These are phyloP conservation scores for Redunca redunca DNA, from an alignment of 2,113 vertebrate species.

Conservation along the genomic window DNA sequence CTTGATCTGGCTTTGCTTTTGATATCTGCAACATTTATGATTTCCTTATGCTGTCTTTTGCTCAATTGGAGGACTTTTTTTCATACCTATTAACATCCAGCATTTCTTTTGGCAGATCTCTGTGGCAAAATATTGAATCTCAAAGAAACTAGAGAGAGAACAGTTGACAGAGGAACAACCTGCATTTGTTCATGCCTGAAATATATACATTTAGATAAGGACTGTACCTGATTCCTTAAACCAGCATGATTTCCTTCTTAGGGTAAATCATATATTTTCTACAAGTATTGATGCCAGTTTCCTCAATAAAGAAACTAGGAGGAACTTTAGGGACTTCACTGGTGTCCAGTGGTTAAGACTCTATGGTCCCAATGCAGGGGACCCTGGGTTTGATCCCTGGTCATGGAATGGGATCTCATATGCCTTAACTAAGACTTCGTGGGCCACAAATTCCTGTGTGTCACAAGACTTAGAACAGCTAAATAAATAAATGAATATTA, in stretches of 20 bases:
- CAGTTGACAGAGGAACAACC: background rate
- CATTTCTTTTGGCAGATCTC: background rate
- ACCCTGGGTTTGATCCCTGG: background rate
- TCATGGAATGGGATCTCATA: background rate
- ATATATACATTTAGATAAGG: background rate
- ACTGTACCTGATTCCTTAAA: background rate
- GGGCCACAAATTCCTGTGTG: background rate
- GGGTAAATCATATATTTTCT: background rate
- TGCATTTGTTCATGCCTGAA: background rate
- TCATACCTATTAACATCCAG: background rate
- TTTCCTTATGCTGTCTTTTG: background rate
- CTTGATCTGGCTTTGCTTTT: background rate
- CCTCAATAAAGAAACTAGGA: background rate
- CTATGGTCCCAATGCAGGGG: background rate
- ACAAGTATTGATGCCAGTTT: background rate
- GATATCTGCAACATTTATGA: background rate
- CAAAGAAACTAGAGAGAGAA: background rate
- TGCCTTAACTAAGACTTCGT: background rate
- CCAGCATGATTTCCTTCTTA: background rate
- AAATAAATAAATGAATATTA: background rate
- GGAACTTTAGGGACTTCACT: background rate
- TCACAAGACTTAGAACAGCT: background rate
- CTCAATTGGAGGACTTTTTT: background rate
- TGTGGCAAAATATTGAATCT: background rate
- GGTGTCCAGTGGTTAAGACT: background rate